A percentile compares a stretch with the other conserved stretches of the same genome.
phyloP scores from a whole-genome alignment of 2,113 vertebrate genomes.

The Dromaius novaehollandiae region DNA sequence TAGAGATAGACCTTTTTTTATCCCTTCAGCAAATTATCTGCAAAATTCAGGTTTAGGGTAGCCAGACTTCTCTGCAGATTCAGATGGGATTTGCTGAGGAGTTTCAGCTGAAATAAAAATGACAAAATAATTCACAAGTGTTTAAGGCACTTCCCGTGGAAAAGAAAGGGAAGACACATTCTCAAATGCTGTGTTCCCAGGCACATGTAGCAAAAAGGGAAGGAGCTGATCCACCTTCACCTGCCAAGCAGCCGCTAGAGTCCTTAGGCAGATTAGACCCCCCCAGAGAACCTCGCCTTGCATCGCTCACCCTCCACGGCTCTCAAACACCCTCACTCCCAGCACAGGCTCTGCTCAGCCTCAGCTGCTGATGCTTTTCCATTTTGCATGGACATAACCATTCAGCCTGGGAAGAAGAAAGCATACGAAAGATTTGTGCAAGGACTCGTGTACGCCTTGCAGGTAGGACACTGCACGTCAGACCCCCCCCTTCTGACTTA shows the following conservation, averaged over 20 bases:
- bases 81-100: neutral
- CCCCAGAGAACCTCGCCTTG: neutral
- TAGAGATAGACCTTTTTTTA: neutral
- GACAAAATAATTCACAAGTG: neutral
- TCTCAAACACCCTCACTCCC: neutral
- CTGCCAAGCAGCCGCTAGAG: neutral
- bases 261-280: neutral
- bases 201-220: neutral
- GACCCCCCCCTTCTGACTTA: neutral
- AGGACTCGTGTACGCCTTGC: neutral
- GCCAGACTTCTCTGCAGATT: neutral
- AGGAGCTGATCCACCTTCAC: neutral
- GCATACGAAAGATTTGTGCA: neutral
- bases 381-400: neutral
- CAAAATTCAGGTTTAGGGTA: neutral
- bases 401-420: neutral
- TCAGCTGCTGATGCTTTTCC: neutral
- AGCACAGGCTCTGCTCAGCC: neutral
- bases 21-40: neutral
- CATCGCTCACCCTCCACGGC: accelerated
- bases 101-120: neutral
- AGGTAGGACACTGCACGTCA: neutral
- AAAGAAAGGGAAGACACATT: neutral
- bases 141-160: neutral
- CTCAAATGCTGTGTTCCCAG: neutral